Conservation (phyloP, 2,797 vertebrate species). For the Phalloptychus januarius region DNA sequence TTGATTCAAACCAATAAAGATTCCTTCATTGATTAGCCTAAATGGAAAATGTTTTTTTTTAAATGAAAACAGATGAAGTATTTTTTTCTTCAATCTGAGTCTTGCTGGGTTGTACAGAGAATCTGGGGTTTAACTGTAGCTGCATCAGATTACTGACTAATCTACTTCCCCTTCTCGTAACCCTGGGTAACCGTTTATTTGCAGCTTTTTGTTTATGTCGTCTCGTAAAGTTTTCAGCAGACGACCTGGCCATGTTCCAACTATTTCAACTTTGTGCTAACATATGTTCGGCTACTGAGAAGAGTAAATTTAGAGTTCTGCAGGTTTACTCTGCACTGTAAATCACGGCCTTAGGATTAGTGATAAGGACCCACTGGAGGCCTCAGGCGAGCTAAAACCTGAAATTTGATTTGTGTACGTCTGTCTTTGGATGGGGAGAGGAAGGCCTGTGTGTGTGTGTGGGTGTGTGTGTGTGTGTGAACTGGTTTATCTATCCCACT, state of each 20-base stretch:
- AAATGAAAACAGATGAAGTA: neutral
- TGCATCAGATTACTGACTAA: conserved; percentile 12
- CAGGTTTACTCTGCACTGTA: neutral
- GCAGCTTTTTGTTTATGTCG: conserved; percentile 26
- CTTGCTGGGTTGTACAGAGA: neutral
- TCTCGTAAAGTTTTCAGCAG: conserved; percentile 50
- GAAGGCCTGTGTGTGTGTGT: neutral
- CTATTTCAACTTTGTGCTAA: conserved; percentile 31
- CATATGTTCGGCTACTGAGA: conserved; percentile 46
- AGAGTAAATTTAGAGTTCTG: conserved; percentile 11
- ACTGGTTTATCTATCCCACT: neutral
- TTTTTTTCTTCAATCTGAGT: neutral
- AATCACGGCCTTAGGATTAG: neutral
- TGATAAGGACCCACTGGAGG: neutral
- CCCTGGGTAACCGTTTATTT: conserved; percentile 24
- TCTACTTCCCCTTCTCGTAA: conserved; percentile 8
- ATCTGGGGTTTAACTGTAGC: neutral
- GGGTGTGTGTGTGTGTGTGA: neutral
- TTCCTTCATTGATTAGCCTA: neutral
- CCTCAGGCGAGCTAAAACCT: neutral
- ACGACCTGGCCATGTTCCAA: conserved; percentile 48
- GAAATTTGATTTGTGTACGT: neutral
- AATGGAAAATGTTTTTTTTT: neutral
- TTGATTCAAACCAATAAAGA: neutral
- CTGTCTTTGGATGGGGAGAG: neutral